These are phyloP conservation scores for Jaculus jaculus DNA, from an alignment of 2,113 vertebrate genomes.

Conservation along the genomic window DNA sequence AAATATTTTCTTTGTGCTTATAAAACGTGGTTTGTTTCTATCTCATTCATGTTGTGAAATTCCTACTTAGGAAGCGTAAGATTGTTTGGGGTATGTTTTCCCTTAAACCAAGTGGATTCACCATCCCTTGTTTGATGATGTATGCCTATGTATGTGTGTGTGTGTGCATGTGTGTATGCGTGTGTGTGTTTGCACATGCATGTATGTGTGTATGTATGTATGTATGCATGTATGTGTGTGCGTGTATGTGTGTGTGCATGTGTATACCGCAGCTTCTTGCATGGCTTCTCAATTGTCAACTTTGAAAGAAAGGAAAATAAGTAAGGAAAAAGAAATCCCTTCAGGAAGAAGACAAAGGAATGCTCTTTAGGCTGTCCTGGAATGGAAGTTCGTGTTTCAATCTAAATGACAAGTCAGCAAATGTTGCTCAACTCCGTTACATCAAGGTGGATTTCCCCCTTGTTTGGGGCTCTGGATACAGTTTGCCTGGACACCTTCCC, in stretches of 20 bases:
- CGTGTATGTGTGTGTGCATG: background rate
- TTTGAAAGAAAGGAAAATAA: background rate
- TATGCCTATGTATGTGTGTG: background rate
- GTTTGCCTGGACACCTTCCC: slow-evolving; percentile 59
- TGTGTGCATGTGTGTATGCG: background rate
- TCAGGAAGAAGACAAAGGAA: slow-evolving; percentile 65
- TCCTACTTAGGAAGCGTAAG: slow-evolving; percentile 64
- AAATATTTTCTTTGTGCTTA: slow-evolving; percentile 6
- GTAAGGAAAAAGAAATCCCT: background rate
- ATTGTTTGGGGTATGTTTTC: slow-evolving; percentile 52
- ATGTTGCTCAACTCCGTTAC: slow-evolving; percentile 1
- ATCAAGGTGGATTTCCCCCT: slow-evolving; percentile 65
- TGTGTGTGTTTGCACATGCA: background rate
- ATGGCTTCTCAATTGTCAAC: slow-evolving; percentile 59
- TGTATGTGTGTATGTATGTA: too few relatives aligned
- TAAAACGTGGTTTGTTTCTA: slow-evolving; percentile 43
- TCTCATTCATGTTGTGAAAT: slow-evolving; percentile 72
- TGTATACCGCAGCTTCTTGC: background rate
- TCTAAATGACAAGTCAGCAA: slow-evolving; percentile 69
- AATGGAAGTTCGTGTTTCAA: slow-evolving; percentile 70
- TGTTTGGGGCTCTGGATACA: slow-evolving; percentile 57
- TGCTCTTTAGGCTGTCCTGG: slow-evolving; percentile 55
- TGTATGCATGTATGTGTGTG: background rate
- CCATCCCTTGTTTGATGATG: slow-evolving; percentile 64
- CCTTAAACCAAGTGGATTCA: slow-evolving; percentile 61